A percentile compares a stretch with the other conserved stretches of the same genome.
phyloP scores from a whole-genome alignment of 2,797 vertebrate genomes.

The Eulemur coronatus region DNA sequence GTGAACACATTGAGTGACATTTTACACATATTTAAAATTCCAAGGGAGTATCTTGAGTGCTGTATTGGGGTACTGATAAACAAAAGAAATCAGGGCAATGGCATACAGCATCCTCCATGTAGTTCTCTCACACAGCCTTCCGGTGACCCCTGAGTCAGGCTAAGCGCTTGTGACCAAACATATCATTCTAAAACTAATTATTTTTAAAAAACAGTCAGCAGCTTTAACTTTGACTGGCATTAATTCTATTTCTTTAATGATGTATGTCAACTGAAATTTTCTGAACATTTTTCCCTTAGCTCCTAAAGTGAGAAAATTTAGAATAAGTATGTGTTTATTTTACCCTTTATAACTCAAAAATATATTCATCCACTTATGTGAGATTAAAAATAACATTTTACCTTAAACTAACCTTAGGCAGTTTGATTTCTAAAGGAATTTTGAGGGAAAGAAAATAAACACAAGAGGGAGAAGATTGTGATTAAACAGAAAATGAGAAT shows the following conservation, averaged over 20 bases:
- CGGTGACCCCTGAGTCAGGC: neutral
- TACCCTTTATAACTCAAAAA: constrained; percentile 27
- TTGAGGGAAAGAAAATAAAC: neutral
- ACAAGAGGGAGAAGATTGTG: neutral
- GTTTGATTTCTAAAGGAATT: neutral
- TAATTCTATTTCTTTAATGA: constrained; percentile 23
- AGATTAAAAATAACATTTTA: neutral
- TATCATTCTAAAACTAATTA: neutral
- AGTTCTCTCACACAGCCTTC: neutral
- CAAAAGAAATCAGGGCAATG: neutral
- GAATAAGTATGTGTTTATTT: neutral
- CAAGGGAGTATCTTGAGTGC: neutral
- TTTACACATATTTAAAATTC: neutral
- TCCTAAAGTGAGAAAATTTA: neutral
- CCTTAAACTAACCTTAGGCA: neutral
- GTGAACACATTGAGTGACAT: neutral
- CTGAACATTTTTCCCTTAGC: neutral
- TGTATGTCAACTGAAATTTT: neutral
- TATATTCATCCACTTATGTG: neutral
- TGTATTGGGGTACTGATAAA: neutral
- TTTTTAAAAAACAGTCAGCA: neutral
- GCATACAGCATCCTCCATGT: neutral
- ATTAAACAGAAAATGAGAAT: neutral
- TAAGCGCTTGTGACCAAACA: neutral
- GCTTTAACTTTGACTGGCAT: neutral